These are phyloP conservation scores for Heliconius hortense DNA, from an alignment of 2,888 invertebrate species.

Conservation along the genomic window DNA sequence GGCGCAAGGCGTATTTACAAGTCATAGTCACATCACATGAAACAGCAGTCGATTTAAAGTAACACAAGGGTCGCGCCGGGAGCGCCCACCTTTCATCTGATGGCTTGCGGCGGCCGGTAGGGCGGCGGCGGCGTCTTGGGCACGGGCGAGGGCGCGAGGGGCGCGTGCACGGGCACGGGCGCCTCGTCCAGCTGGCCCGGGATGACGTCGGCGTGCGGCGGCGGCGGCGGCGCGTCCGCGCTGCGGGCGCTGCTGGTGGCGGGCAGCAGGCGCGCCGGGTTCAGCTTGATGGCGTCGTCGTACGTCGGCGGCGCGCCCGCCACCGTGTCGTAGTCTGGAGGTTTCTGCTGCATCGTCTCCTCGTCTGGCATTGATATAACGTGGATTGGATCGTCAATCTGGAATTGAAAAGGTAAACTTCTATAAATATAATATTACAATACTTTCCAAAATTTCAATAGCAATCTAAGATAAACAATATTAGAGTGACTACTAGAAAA, in stretches of 20 bases:
- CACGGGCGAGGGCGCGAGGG: slow-evolving; percentile 53
- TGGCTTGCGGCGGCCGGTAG: slow-evolving; percentile 74
- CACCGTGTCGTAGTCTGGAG: slow-evolving; percentile 87
- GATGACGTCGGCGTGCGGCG: slow-evolving; percentile 55
- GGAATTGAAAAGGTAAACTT: slow-evolving; percentile 51
- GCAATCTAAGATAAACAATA: neutral
- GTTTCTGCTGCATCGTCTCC: slow-evolving; percentile 84
- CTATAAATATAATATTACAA: slow-evolving; percentile 26
- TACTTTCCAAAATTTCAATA: neutral
- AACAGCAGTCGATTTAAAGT: slow-evolving; percentile 79
- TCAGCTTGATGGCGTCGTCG: slow-evolving; percentile 87
- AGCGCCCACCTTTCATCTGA: slow-evolving; percentile 72
- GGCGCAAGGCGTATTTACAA: slow-evolving; percentile 48
- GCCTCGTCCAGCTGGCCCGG: slow-evolving; percentile 57
- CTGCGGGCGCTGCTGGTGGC: slow-evolving; percentile 63
- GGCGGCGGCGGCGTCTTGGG: slow-evolving; percentile 79
- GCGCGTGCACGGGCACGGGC: slow-evolving; percentile 62
- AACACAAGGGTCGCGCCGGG: slow-evolving; percentile 47
- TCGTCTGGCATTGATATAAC: slow-evolving; percentile 84
- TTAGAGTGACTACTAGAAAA: neutral
- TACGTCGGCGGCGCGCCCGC: slow-evolving; percentile 87
- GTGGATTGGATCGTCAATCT: slow-evolving; percentile 86
- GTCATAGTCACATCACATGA: slow-evolving; percentile 75
- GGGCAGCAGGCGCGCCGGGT: slow-evolving; percentile 81
- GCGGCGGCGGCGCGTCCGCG: slow-evolving; percentile 49